Evolutionary conservation across 1,140 invertebrate species (phyloP), one percentile per base, ranked within the genome.

Genomic region (Drosophila nebulosa): DNA sequence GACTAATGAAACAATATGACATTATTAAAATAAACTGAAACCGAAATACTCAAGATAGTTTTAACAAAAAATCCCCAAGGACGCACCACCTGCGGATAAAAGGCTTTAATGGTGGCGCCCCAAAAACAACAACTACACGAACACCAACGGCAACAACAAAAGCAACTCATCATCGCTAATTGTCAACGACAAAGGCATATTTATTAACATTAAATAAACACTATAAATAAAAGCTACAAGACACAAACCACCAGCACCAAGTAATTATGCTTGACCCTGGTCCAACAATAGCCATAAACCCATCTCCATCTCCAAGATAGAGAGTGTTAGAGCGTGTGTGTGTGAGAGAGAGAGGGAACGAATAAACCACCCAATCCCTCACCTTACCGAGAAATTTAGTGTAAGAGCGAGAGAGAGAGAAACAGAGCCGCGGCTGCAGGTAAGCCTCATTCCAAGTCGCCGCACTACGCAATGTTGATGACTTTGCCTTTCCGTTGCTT

Each of bases 231-330:
- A 59, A 55, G 32, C 26, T 24, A 46, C 39, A 65, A 58, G 62
- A 50, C 65, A 64, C 78, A 32, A 58, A 35, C 24, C 24, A 24
- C 24, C 60, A 59, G 12, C n/a, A 75, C 59, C 77, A 63, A 78
- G 83, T 79, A 86, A 86, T 83, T 86, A 86, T 86, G 83, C 83
- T 88, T 86, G 83, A 88, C 83, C 83, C 83, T 86, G 83, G 83
- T 79, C 74, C 74, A 79, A 86, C 80, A 85, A 85, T 78, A 85
- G 77, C 55, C 72, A 57, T 32, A 69, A 53, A 26, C 35, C 56
- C 62, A 80, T 52, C 71, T 57, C 56, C 69, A 50, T 46, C 60
- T 50, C 56, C 66, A 57, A 69, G 61, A 72, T 74, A 64, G 62
- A 64, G 18, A 51, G n/a, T 16, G 5, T 12, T 18, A 16, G 7